Base-by-base conservation (phyloP, 2,888 invertebrate species). In the Andrena bicolor region DNA sequence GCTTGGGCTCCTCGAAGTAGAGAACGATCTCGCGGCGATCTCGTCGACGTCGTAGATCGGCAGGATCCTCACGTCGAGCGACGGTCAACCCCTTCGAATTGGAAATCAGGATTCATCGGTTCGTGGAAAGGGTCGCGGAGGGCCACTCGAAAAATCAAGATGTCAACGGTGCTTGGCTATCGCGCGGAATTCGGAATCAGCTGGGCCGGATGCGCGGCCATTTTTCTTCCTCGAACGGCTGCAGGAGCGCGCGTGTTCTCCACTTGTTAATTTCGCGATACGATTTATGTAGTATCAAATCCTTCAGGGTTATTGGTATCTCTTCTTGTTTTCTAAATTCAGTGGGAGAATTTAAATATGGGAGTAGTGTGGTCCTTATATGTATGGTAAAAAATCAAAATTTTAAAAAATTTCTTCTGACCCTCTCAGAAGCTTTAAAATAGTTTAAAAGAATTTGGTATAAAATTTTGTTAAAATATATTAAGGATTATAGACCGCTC, bases 111-210 rank as follows among this genome's bases (percentile, higher is more conserved):
- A 88, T 90, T 87, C 80, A 87, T 78, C 71, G 85, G 76, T 91
- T 90, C 90, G 86, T 69, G 81, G 90, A 90, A 91, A 88, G 86
- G 84, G 86, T 82, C 80, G 35, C 26, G 51, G 65, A 83, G 80
- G 88, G 84, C 88, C 89, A 85, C 87, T 88, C 87, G 80, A 89
- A 90, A 56, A 90, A 90, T 88, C 88, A 86, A 88, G 85, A 81
- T 83, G 80, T 83, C 76, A 64, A 72, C 73, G 70, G 64, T 63
- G 77, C 65, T 53, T 69, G 82, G 74, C 61, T 72, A 71, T 83
- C 85, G 89, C 83, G 86, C 84, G 81, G 87, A 89, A 91, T 91
- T 91, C 89, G 77, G 80, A 85, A 90, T 90, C 83, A 88, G 88
- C 64, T 76, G 77, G 74, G 77, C 86, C 89, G 90, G 88, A 91